Evolutionary conservation across 2,113 vertebrate genomes (phyloP), one percentile per base, ranked within the genome.

Genomic region (Rhea americana): DNA sequence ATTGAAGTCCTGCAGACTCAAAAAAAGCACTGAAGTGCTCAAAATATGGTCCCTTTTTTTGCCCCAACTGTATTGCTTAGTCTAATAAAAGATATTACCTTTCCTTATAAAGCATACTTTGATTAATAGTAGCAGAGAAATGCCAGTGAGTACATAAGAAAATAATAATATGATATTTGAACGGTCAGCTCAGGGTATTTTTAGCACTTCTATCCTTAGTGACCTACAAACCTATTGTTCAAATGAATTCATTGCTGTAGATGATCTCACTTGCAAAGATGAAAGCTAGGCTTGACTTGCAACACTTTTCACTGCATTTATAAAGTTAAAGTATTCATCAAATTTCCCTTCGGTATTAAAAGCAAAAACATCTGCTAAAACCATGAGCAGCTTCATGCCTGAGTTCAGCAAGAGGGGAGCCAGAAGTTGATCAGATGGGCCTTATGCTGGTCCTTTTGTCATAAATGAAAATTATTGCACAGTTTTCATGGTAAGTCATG

Each of bases 331-430:
- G 79, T 79, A 81, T 58, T 94, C 66, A 50, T 62, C 89, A 77
- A 94, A 92, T 70, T 95, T 91, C 83, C 41, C 58, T 76, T 96
- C 83, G 73, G 59, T 90, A 95, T 92, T 95, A 92, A 94, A 95
- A 97, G 86, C 79, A 96, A 95, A 97, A 95, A 85, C 89, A 96
- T 93, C 87, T 95, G 95, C 84, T 92, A 83, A 90, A 91, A 62
- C 75, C 87, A 89, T 83, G 78, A 94, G 56, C 83, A 83, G 35
- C n/a, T 91, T 93, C 90, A 78, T 92, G 92, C 87, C 92, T 77
- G 80, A 94, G 92, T 91, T 95, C 76, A 94, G 81, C 68, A 89
- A 73, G 89, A 96, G 90, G 81, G 85, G 88, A 91, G 91, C 74
- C 89, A 95, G 84, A 86, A 51, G 39, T 76, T 79, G 82, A 89